These are phyloP conservation scores for Drosophila anomelani DNA, from an alignment of 2,888 invertebrate species.

Conservation along the genomic window DNA sequence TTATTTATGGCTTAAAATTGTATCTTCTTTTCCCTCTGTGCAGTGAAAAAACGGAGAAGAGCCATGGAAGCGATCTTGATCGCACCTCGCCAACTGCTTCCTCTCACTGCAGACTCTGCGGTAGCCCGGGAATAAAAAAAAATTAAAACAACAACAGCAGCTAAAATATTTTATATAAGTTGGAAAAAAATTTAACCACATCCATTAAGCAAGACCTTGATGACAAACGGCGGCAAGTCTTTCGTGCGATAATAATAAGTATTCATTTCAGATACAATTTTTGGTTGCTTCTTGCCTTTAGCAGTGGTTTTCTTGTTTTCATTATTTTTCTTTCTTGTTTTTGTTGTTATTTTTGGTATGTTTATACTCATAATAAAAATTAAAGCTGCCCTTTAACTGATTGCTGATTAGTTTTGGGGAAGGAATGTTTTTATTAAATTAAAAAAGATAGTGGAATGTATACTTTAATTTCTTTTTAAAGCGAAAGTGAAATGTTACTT, in stretches of 20 bases:
- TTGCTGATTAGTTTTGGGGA: constrained; percentile 22
- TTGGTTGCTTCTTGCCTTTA: constrained; percentile 29
- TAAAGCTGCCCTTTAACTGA: constrained; percentile 16
- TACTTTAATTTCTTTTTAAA: background rate
- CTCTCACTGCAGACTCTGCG: constrained; percentile 41
- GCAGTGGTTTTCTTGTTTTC: constrained; percentile 7
- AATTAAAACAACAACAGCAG: constrained; percentile 18
- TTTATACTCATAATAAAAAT: constrained; percentile 37
- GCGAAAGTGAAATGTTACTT: background rate
- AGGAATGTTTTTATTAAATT: constrained; percentile 25
- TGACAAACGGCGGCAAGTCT: constrained; percentile 76
- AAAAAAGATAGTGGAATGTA: constrained; percentile 2
- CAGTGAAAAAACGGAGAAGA: constrained; percentile 1
- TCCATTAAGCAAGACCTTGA: constrained; percentile 61
- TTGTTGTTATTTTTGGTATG: constrained; percentile 25
- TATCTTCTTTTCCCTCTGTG: background rate
- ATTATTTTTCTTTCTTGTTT: background rate
- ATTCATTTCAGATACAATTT: constrained; percentile 62
- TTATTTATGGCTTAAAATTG: no score
- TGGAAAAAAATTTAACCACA: constrained; percentile 42
- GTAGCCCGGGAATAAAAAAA: constrained; percentile 54
- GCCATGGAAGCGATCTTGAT: constrained; percentile 32
- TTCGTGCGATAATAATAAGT: constrained; percentile 71
- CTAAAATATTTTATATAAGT: constrained; percentile 35
- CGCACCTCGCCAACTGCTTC: constrained; percentile 44